Evolutionary conservation across 2,888 invertebrate genomes (phyloP).

Genomic region (Papilio gigon): DNA sequence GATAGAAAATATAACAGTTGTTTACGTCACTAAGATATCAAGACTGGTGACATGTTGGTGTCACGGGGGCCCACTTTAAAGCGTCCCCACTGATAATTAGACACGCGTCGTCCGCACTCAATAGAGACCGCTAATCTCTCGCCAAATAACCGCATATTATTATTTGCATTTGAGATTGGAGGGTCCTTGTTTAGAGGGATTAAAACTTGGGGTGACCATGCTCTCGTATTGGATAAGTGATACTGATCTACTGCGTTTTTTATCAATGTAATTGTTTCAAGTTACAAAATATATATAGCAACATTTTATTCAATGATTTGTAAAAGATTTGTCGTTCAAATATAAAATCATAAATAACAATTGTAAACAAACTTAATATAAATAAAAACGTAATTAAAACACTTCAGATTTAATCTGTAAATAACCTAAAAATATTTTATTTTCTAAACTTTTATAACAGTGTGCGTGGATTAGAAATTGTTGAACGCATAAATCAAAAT

Average conservation of each 20-base stretch:
- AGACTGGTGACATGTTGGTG: constrained; percentile 30
- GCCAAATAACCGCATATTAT: constrained; percentile 54
- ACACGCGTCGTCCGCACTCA: constrained; percentile 49
- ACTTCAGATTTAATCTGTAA: too few relatives aligned
- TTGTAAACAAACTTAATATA: neutral
- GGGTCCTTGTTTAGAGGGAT: constrained; percentile 47
- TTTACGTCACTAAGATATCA: constrained; percentile 12
- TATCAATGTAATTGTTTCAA: neutral
- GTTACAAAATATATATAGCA: neutral
- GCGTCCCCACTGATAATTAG: constrained; percentile 47
- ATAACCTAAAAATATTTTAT: too few relatives aligned
- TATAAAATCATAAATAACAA: neutral
- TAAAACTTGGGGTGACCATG: constrained; percentile 42
- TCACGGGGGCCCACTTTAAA: constrained; percentile 38
- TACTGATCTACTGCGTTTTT: neutral
- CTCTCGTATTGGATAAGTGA: neutral
- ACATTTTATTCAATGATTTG: too few relatives aligned
- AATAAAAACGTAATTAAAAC: too few relatives aligned
- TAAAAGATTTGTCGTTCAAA: too few relatives aligned
- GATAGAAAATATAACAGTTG: neutral
- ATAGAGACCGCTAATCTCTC: constrained; percentile 49
- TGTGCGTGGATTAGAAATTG: neutral
- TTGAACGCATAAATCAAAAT: constrained; percentile 18
- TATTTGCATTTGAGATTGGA: constrained; percentile 48
- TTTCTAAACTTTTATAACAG: neutral